phyloP scores from a whole-genome alignment of 2,888 invertebrate genomes.

The Lysandra bellargus region DNA sequence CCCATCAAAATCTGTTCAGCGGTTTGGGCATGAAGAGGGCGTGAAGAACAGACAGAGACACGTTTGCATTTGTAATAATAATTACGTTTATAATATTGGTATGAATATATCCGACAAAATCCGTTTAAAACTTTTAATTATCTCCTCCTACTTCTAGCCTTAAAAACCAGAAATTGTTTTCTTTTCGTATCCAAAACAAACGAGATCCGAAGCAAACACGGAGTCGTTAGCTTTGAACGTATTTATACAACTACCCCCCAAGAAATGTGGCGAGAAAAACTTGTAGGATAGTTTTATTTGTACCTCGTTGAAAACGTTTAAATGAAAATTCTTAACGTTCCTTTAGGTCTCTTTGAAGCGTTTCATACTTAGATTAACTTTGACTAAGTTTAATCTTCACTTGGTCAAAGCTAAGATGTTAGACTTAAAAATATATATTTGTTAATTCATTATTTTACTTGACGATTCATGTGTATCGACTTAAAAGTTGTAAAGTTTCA shows the following conservation, averaged over 20 bases:
- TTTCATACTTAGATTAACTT: slow-evolving; percentile 18
- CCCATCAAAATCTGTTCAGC: too few relatives aligned
- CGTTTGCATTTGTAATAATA: too few relatives aligned
- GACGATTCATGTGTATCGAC: background rate
- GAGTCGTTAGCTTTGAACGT: slow-evolving; percentile 34
- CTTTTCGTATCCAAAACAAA: slow-evolving; percentile 40
- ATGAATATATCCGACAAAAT: background rate
- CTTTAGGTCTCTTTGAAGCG: slow-evolving; percentile 10
- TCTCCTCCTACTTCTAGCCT: background rate
- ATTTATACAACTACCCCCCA: slow-evolving; percentile 34
- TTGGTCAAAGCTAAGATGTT: background rate
- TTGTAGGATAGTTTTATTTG: slow-evolving; percentile 31
- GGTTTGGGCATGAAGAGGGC: too few relatives aligned
- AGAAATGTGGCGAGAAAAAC: slow-evolving; percentile 34
- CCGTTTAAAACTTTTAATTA: background rate
- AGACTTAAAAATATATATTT: background rate
- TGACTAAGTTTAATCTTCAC: background rate
- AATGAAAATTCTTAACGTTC: slow-evolving; percentile 25
- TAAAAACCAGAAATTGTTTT: slow-evolving; percentile 24
- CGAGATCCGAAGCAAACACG: slow-evolving; percentile 36
- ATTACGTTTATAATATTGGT: background rate
- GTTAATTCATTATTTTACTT: background rate
- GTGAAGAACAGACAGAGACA: too few relatives aligned
- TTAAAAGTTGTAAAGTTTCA: background rate
- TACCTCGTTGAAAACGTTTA: slow-evolving; percentile 26